phyloP scores from a whole-genome alignment of 2,797 vertebrate species.

The Sphenodon punctatus region DNA sequence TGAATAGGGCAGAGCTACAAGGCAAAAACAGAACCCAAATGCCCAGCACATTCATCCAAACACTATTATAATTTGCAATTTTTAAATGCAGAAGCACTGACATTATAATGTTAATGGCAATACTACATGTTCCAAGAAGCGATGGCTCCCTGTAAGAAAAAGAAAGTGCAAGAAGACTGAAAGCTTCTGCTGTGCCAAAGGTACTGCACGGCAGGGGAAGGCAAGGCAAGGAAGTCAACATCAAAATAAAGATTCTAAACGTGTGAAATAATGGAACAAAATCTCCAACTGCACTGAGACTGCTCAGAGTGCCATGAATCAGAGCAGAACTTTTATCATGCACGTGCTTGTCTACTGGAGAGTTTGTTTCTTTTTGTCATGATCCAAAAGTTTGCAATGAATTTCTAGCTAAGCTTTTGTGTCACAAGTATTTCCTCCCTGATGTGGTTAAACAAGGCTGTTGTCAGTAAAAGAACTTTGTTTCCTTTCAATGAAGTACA shows the following conservation, averaged over 20 bases:
- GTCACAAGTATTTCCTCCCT: too few species aligned
- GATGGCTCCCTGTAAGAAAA: neutral
- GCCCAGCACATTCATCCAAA: constrained; percentile 35
- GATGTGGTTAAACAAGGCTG: too few species aligned
- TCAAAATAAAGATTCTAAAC: neutral
- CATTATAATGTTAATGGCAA: constrained; percentile 46
- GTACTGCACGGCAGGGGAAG: neutral
- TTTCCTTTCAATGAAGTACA: too few species aligned
- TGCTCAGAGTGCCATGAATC: neutral
- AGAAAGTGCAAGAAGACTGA: neutral
- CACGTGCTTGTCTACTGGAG: constrained; percentile 21
- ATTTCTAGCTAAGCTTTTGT: constrained; percentile 34
- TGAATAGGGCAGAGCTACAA: constrained; percentile 72
- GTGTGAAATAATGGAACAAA: neutral
- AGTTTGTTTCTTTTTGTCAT: constrained; percentile 4
- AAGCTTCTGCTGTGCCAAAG: neutral
- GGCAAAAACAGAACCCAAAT: constrained; percentile 64
- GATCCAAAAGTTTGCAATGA: constrained; percentile 28
- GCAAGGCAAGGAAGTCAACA: neutral
- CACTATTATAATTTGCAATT: constrained; percentile 53
- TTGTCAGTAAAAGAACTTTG: too few species aligned
- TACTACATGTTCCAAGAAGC: constrained; percentile 56
- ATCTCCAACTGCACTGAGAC: too few species aligned
- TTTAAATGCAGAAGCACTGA: constrained; percentile 52
- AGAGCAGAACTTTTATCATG: neutral